These are phyloP conservation scores for Drosophila orosa DNA, from an alignment of 1,140 invertebrate genomes.

Conservation along the genomic window DNA sequence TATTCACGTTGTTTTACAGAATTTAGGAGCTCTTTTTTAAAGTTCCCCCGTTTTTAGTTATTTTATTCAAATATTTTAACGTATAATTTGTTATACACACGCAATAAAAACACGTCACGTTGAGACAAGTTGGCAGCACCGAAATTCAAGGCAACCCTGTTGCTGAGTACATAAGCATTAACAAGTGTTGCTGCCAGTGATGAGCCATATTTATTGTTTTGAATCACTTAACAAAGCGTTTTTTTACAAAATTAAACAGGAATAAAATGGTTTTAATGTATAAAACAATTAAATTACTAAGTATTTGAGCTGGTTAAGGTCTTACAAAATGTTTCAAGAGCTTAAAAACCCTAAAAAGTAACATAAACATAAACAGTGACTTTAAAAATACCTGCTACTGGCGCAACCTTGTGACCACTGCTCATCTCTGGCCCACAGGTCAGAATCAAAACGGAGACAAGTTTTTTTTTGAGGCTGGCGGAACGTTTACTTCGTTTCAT, in stretches of 20 bases:
- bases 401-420: neutral
- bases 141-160: conserved; percentile 56
- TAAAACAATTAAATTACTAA: neutral
- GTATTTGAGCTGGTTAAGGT: accelerated
- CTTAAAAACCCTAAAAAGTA: no score
- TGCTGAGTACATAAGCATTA: conserved; percentile 32
- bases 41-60: neutral
- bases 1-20: no score
- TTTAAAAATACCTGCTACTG: conserved; percentile 26
- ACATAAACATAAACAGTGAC: conserved; percentile 1
- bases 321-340: neutral
- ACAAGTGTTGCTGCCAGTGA: conserved; percentile 55
- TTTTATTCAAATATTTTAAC: conserved; percentile 3
- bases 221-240: neutral
- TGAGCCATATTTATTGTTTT: neutral
- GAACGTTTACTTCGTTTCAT: conserved; percentile 72
- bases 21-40: neutral
- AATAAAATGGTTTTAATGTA: no score
- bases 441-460: conserved; percentile 30
- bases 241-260: accelerated
- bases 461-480: conserved; percentile 32
- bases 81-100: conserved; percentile 5
- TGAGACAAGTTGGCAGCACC: conserved; percentile 49
- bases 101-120: conserved; percentile 52
- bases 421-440: conserved; percentile 23